Percentiles rank a stretch among this genome's conserved stretches.
Evolutionary conservation across 2,113 vertebrate genomes (phyloP).

Genomic region (Tragelaphus scriptus): DNA sequence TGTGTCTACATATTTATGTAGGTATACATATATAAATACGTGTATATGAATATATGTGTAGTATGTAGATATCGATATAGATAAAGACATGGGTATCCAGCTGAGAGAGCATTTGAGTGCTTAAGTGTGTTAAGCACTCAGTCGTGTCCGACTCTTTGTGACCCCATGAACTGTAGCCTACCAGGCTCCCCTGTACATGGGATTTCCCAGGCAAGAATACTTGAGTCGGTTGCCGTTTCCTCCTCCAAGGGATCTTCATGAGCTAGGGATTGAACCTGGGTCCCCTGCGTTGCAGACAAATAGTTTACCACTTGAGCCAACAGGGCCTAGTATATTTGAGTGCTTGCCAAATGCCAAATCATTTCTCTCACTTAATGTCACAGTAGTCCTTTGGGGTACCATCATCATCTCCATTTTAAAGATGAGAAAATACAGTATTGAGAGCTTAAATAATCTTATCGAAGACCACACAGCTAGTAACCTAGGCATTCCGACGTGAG

Average conservation of each 20-base stretch:
- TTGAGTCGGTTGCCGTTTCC: not conserved
- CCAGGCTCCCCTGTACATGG: not conserved
- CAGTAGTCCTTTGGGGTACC: not conserved
- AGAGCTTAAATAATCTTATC: not conserved
- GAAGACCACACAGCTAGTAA: not conserved
- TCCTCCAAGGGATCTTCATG: not conserved
- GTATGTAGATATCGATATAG: not conserved
- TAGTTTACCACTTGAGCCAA: not conserved
- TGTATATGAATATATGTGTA: too few species aligned
- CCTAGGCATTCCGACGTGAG: not conserved
- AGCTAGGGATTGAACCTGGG: not conserved
- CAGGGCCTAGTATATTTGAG: not conserved
- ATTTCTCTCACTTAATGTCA: not conserved
- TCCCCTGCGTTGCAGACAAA: not conserved
- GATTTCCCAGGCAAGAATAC: not conserved
- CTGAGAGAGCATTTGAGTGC: not conserved
- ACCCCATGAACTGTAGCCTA: not conserved
- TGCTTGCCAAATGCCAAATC: not conserved
- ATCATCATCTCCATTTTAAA: not conserved
- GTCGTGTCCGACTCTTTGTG: not conserved
- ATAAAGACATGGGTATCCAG: not conserved
- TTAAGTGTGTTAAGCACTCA: not conserved
- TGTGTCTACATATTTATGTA: not conserved
- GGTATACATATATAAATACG: fast-evolving
- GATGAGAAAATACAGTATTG: not conserved